A percentile compares a stretch with the other conserved stretches of the same genome.
Conservation (phyloP, 2,888 invertebrate species). For the Adelognathus sp. region DNA sequence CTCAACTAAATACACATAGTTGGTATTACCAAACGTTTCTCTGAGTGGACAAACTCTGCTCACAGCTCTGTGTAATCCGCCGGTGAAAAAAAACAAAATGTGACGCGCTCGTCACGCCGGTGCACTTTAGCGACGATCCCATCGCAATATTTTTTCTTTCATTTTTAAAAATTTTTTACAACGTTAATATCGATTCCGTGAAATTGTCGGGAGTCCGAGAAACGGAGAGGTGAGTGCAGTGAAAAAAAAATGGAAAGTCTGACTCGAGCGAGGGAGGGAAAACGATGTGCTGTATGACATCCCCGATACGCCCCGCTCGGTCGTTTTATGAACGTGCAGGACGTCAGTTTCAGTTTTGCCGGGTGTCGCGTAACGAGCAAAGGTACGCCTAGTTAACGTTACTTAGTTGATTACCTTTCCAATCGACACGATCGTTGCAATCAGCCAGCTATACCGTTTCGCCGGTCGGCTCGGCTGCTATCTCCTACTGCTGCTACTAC, state of each 20-base stretch:
- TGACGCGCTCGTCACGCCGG: conserved; percentile 31
- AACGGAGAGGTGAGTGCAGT: not conserved
- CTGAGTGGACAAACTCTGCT: conserved; percentile 41
- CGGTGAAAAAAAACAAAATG: conserved; percentile 30
- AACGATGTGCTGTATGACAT: conserved; percentile 31
- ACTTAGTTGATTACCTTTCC: conserved; percentile 77
- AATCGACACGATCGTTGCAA: conserved; percentile 74
- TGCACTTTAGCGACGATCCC: conserved; percentile 23
- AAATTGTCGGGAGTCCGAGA: conserved; percentile 42
- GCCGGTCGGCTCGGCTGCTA: conserved; percentile 3
- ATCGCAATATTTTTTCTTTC: conserved; percentile 29
- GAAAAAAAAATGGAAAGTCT: conserved; percentile 34
- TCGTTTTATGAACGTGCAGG: conserved; percentile 56
- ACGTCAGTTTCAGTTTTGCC: conserved; percentile 69
- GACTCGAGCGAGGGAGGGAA: conserved; percentile 9
- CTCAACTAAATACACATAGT: too few species aligned
- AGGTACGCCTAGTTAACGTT: conserved; percentile 76
- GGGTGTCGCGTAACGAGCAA: conserved; percentile 71
- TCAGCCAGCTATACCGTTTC: conserved; percentile 63
- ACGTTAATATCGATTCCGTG: conserved; percentile 53
- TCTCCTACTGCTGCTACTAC: not conserved
- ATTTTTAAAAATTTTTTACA: too few species aligned
- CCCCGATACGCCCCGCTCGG: not conserved
- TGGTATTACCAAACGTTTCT: too few species aligned
- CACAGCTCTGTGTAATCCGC: conserved; percentile 30